These are phyloP conservation scores for Melanostoma mellinum DNA, from an alignment of 2,888 invertebrate species.

Conservation along the genomic window DNA sequence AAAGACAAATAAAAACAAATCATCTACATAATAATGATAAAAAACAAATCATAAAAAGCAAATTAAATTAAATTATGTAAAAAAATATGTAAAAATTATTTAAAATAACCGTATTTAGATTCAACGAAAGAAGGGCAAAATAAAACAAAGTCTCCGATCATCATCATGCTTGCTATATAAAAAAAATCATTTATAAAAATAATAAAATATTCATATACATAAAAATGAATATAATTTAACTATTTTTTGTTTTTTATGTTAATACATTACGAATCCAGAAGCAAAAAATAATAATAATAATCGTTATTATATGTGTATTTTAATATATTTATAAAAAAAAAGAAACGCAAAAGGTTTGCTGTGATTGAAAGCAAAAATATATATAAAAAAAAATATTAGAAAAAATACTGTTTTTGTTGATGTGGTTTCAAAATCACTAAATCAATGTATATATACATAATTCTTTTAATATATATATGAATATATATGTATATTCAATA, in stretches of 20 bases:
- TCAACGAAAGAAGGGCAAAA: constrained; percentile 51
- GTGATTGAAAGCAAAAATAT: constrained; percentile 53
- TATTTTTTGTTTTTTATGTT: constrained; percentile 41
- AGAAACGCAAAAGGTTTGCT: constrained; percentile 57
- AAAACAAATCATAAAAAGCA: constrained; percentile 47
- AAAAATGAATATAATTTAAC: constrained; percentile 63
- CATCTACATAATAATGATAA: constrained; percentile 52
- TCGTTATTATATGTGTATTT: constrained; percentile 23
- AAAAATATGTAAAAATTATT: constrained; percentile 60
- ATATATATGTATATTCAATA: constrained; percentile 35
- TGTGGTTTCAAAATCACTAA: constrained; percentile 68
- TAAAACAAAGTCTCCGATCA: constrained; percentile 64
- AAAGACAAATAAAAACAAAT: constrained; percentile 60
- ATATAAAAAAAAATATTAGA: constrained; percentile 39
- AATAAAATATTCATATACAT: constrained; percentile 56
- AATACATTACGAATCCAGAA: constrained; percentile 50
- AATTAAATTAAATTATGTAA: constrained; percentile 64
- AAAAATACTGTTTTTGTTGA: constrained; percentile 69
- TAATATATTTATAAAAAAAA: constrained; percentile 10
- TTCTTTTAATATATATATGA: background rate
- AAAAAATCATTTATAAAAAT: constrained; percentile 54
- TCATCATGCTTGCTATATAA: constrained; percentile 50
- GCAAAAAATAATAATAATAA: constrained; percentile 45
- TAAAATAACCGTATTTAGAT: constrained; percentile 59
- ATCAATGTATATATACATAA: constrained; percentile 59